Base-by-base conservation (phyloP, 2,797 vertebrate species). In the Lerista edwardsae region DNA sequence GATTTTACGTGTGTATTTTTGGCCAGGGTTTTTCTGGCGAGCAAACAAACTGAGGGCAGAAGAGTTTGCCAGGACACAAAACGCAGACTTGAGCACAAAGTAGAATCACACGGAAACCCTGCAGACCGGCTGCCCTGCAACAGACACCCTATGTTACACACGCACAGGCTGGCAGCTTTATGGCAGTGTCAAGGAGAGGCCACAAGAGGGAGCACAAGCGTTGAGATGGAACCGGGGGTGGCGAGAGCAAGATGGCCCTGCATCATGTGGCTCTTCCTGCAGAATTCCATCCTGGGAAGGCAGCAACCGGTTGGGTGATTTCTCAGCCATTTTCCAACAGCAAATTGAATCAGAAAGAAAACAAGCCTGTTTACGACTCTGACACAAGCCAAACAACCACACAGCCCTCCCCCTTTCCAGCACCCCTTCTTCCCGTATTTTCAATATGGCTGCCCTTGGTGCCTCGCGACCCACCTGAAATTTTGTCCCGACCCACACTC, bases 11-110 rank as follows among this genome's bases (percentile, higher is more conserved):
- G 64, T 75, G 39, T 76, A 12, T 39, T 39, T 51, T 74, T 83
- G 91, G 86, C 80, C 82, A 90, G 87, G 82, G 51, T 55, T 15
- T 84, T 83, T 57, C 84, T 91, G 90, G 90, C 92, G 5, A 1
- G 12, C 59, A 84, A 81, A 77, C 80, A 61, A 31, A 9, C 69
- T 84, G 78, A 93, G 91, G 76, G 84, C 82, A 93, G 81, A 88
- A 91, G 84, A 80, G 69, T 81, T 90, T 90, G 55, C 84, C 90
- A 79, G 73, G 8, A 34, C 75, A 81, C 34, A 65, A 85, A 77
- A 74, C 72, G 65, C 65, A 86, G 88, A 75, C 44, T 44, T 90
- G 84, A 72, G 68, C 47, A 69, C 47, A 27, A 79, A 82, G 36
- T 64, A 1, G 0, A 1, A 15, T 68, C 81, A 64, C 12, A 41